A percentile compares a stretch with the other conserved stretches of the same genome.
phyloP scores from a whole-genome alignment of 2,888 invertebrate genomes.

The Panorpa germanica region DNA sequence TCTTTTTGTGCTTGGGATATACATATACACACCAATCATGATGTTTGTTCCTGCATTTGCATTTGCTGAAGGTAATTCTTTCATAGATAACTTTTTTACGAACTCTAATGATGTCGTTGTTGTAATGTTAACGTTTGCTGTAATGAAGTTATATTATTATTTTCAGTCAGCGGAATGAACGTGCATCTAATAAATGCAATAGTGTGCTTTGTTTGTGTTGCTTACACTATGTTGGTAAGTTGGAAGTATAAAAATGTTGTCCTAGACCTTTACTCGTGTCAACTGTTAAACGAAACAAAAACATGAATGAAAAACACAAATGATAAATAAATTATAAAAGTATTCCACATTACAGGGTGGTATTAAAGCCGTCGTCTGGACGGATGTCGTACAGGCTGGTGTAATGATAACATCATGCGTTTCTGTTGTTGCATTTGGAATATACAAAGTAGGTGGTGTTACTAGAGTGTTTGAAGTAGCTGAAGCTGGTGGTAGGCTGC shows the following conservation, averaged over 20 bases:
- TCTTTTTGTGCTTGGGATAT: slow-evolving; percentile 18
- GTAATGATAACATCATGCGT: slow-evolving; percentile 17
- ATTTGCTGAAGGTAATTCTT: slow-evolving; percentile 22
- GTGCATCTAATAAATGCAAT: slow-evolving; percentile 31
- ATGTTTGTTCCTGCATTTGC: slow-evolving; percentile 22
- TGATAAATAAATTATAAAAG: background rate
- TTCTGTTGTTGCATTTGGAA: slow-evolving; percentile 17
- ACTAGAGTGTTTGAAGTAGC: slow-evolving; percentile 15
- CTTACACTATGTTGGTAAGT: slow-evolving; percentile 37
- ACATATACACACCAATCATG: slow-evolving; percentile 19
- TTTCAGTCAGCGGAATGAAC: slow-evolving; percentile 32
- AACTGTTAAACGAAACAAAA: too few species aligned
- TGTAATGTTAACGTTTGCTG: too few species aligned
- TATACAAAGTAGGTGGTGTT: slow-evolving; percentile 17
- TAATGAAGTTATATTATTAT: too few species aligned
- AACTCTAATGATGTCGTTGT: too few species aligned
- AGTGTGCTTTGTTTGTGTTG: slow-evolving; percentile 31
- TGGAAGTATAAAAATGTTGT: slow-evolving; percentile 10
- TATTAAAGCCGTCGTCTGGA: slow-evolving; percentile 6
- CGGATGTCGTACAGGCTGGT: too few species aligned
- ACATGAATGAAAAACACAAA: too few species aligned
- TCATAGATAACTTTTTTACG: too few species aligned
- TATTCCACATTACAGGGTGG: slow-evolving; percentile 1
- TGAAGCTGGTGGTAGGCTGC: slow-evolving; percentile 15
- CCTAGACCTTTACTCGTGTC: too few species aligned